Evolutionary conservation across 1,140 invertebrate species (phyloP).

Genomic region (Asbolus verrucosus): DNA sequence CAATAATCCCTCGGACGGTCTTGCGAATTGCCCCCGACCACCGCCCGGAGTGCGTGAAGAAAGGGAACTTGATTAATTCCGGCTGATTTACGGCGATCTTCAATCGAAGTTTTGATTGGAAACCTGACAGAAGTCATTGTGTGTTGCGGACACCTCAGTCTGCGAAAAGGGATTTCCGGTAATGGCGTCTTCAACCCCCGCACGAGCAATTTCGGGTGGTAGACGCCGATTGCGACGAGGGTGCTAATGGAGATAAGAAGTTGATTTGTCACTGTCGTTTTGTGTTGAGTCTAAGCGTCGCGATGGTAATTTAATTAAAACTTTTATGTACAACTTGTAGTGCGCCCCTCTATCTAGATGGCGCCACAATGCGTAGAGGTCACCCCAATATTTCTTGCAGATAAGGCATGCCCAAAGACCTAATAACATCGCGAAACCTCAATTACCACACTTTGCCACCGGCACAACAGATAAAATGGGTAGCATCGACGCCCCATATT

Average conservation of each 20-base stretch:
- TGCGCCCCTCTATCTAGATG: neutral
- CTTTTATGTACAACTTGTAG: conserved; percentile 10
- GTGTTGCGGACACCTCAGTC: conserved; percentile 7
- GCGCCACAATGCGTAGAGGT: neutral
- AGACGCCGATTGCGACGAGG: neutral
- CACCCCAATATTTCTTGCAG: neutral
- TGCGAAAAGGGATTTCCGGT: neutral
- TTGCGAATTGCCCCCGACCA: too few relatives aligned
- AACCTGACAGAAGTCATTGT: conserved; percentile 21
- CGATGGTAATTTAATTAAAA: conserved; percentile 14
- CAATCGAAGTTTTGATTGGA: conserved; percentile 33
- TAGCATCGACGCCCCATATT: too few relatives aligned
- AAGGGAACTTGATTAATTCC: conserved; percentile 33
- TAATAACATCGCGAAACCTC: neutral
- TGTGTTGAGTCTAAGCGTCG: too few relatives aligned
- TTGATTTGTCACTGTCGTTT: conserved; percentile 32
- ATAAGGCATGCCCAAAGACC: neutral
- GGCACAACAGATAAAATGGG: too few relatives aligned
- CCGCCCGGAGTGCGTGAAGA: conserved; percentile 6
- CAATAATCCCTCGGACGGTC: conserved; percentile 17
- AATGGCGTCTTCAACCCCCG: neutral
- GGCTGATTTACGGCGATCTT: conserved; percentile 33
- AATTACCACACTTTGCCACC: too few relatives aligned
- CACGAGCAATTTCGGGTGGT: neutral
- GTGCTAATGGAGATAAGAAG: conserved; percentile 32